Conservation (phyloP, 2,113 vertebrate genomes). For the Callopanchax toddi region DNA sequence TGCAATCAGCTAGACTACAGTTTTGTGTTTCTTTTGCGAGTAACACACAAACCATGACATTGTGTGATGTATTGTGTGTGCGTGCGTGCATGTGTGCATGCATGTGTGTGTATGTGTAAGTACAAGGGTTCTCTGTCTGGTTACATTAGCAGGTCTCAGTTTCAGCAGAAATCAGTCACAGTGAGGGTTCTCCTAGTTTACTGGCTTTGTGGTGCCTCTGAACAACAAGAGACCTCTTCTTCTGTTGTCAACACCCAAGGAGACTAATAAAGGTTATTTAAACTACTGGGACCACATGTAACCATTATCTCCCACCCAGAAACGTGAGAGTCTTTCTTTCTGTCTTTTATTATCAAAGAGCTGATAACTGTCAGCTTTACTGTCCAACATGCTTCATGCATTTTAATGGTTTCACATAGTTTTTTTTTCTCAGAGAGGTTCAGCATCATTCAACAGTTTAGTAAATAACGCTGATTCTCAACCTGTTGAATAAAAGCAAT, state of each 20-base stretch:
- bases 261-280: constrained; percentile 38
- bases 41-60: constrained; percentile 18
- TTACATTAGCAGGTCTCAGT: constrained; percentile 43
- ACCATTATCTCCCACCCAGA: constrained; percentile 32
- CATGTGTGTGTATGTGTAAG: constrained; percentile 41
- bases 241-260: constrained; percentile 47
- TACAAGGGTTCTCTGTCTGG: constrained; percentile 56
- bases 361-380: constrained; percentile 28
- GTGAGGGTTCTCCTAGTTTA: constrained; percentile 19
- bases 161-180: constrained; percentile 51
- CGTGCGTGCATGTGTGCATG: too few species aligned
- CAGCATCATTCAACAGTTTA: constrained; percentile 17
- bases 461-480: constrained; percentile 6
- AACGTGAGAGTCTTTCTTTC: constrained; percentile 16
- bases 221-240: constrained; percentile 48
- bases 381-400: neutral
- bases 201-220: constrained; percentile 16
- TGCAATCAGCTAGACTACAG: too few species aligned
- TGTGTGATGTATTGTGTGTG: too few species aligned
- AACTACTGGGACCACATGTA: constrained; percentile 20
- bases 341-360: neutral
- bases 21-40: constrained; percentile 19
- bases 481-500: constrained; percentile 17
- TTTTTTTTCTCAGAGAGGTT: constrained; percentile 25
- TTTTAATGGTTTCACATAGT: constrained; percentile 10